Conservation (phyloP, 1,140 invertebrate species). For the Calycopis cecrops region DNA sequence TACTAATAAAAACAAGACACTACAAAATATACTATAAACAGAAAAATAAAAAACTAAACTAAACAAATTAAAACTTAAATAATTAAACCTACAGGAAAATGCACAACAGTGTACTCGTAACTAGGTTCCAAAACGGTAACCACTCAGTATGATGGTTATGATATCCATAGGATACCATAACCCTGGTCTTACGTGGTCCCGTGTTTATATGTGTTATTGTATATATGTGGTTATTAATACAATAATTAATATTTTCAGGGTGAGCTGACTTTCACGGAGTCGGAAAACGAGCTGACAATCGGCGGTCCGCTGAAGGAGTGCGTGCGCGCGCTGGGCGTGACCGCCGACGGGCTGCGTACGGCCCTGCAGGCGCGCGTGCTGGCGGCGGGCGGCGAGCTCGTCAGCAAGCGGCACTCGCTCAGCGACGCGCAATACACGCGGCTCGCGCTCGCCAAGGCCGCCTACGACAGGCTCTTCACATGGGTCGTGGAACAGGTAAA, state of each 20-base stretch:
- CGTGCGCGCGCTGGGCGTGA: conserved; percentile 80
- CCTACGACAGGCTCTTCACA: conserved; percentile 93
- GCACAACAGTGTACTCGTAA: no score
- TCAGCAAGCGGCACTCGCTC: conserved; percentile 92
- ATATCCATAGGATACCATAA: no score
- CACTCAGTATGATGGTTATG: no score
- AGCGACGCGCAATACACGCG: conserved; percentile 92
- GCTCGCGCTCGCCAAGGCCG: conserved; percentile 95
- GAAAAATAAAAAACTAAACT: no score
- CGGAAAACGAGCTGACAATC: conserved; percentile 39
- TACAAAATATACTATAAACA: no score
- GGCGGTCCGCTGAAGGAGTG: conserved; percentile 46
- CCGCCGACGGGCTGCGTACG: conserved; percentile 81
- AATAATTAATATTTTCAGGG: conserved; percentile 38
- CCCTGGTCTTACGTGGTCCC: no score
- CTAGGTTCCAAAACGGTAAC: no score
- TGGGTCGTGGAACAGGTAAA: conserved; percentile 87
- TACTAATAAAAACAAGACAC: no score
- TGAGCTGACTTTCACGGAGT: conserved; percentile 54
- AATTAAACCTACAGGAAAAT: no score
- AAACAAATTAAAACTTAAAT: no score
- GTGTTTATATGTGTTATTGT: no score
- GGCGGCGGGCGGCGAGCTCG: conserved; percentile 94
- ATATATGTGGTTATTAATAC: no score
- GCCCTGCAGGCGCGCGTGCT: conserved; percentile 92